Evolutionary conservation across 30 jellyfish, hydroid and myxozoan species (phyloP).

Genomic region (Haliclystus octoradiatus): DNA sequence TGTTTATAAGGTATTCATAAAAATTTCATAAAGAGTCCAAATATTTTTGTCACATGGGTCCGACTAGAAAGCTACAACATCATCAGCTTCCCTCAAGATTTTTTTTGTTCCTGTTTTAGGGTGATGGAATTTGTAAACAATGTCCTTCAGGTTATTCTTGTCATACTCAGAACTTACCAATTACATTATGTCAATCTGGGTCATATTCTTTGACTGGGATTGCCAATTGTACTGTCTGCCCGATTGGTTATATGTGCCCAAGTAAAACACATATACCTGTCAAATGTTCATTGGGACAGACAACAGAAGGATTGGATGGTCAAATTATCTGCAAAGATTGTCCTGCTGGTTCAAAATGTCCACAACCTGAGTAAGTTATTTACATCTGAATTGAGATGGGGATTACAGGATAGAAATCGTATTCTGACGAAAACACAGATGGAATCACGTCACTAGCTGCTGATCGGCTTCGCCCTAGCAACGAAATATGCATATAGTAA

Average conservation of each 20-base stretch:
- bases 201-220: constrained; percentile 37
- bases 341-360: constrained; percentile 79
- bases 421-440: too few species aligned
- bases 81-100: too few species aligned
- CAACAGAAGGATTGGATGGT: constrained; percentile 52
- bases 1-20: too few species aligned
- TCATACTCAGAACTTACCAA: constrained; percentile 36
- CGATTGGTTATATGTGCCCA: constrained; percentile 73
- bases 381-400: too few species aligned
- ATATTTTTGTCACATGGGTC: too few species aligned
- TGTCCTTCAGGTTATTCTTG: constrained; percentile 67
- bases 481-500: not conserved
- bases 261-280: constrained; percentile 33
- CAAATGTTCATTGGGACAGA: constrained; percentile 78
- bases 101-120: constrained; percentile 15
- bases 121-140: constrained; percentile 36
- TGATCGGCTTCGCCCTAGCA: too few species aligned
- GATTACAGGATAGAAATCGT: too few species aligned
- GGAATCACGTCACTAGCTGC: too few species aligned
- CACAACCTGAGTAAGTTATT: constrained; percentile 89
- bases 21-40: too few species aligned
- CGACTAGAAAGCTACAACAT: too few species aligned
- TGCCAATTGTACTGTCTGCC: constrained; percentile 48
- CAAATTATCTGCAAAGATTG: constrained; percentile 60
- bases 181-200: constrained; percentile 36